A percentile compares a stretch with the other conserved stretches of the same genome.
Evolutionary conservation across 2,113 vertebrate genomes (phyloP).

Genomic region (Origma solitaria): DNA sequence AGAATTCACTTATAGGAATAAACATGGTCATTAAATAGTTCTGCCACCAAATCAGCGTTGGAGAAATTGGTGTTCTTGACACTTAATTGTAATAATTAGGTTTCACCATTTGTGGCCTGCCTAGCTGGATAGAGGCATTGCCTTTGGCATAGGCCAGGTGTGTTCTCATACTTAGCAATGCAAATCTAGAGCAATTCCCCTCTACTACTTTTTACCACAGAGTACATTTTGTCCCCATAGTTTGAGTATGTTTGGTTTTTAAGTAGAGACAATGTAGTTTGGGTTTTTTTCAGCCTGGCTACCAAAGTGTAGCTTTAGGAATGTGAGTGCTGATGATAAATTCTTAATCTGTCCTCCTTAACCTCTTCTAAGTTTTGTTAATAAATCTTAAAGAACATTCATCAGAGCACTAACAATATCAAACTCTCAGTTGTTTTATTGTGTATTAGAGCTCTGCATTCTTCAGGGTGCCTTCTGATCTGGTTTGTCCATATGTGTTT

Average conservation of each 20-base stretch:
- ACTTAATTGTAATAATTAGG: not conserved
- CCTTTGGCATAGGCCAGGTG: not conserved
- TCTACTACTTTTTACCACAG: not conserved
- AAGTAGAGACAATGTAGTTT: not conserved
- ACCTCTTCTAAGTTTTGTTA: not conserved
- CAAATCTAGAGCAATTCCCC: not conserved
- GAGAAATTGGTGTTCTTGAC: not conserved
- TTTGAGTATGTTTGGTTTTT: not conserved
- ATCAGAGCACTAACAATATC: not conserved
- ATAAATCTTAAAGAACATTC: not conserved
- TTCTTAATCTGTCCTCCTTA: not conserved
- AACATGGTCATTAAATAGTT: not conserved
- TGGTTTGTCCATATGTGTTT: not conserved
- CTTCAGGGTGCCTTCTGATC: not conserved
- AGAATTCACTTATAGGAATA: not conserved
- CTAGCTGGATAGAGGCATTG: not conserved
- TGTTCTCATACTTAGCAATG: not conserved
- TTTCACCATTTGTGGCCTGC: not conserved
- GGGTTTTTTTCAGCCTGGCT: not conserved
- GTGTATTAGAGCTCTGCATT: not conserved
- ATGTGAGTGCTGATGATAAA: not conserved
- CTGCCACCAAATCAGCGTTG: not conserved
- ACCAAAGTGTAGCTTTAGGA: not conserved
- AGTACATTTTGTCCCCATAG: not conserved
- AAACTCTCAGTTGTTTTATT: not conserved